These are phyloP conservation scores for Lamellibrachia columna DNA, from an alignment of 2,888 invertebrate genomes.

Conservation along the genomic window DNA sequence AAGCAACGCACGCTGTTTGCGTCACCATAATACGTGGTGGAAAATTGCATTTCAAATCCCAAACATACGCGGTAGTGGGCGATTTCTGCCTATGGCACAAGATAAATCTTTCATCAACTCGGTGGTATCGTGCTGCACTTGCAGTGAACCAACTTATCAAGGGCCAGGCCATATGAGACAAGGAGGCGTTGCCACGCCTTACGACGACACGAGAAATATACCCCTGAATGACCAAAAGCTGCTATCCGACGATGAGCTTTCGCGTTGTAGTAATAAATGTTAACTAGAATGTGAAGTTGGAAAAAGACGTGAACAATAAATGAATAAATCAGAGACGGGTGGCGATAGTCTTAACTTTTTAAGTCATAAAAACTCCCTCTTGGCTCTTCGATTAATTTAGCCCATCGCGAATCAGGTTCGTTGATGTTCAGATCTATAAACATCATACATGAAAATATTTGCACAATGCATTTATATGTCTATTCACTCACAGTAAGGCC, in stretches of 20 bases:
- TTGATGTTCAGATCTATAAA: too few relatives aligned
- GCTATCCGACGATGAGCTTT: neutral
- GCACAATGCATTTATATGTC: too few relatives aligned
- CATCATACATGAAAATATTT: too few relatives aligned
- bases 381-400: too few relatives aligned
- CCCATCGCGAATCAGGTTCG: too few relatives aligned
- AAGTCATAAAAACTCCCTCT: too few relatives aligned
- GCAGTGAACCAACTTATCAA: neutral
- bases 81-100: neutral
- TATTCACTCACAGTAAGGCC: too few relatives aligned
- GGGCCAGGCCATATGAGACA: neutral
- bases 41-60: neutral
- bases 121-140: neutral
- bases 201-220: neutral
- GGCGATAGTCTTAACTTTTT: neutral
- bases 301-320: neutral
- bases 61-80: neutral
- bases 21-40: neutral
- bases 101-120: neutral
- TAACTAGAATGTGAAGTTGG: neutral
- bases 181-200: constrained; percentile 5
- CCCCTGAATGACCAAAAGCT: neutral
- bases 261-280: neutral
- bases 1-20: neutral
- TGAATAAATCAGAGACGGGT: neutral